phyloP scores from a whole-genome alignment of 2,797 vertebrate species.

The Characodon lateralis region DNA sequence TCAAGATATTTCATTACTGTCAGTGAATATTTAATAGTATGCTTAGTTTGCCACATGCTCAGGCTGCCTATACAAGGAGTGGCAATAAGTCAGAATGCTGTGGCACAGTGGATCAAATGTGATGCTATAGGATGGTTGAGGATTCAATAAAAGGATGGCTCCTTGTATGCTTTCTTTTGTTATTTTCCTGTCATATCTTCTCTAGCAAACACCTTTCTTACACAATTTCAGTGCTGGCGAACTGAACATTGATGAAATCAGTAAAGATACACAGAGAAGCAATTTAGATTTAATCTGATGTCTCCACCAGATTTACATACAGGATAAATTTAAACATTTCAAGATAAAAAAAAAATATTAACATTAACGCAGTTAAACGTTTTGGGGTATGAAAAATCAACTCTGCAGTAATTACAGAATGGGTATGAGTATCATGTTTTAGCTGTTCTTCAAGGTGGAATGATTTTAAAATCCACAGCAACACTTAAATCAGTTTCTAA shows the following conservation, averaged over 20 bases:
- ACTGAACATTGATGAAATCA: neutral
- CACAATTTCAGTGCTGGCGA: too few species aligned
- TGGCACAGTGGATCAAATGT: constrained; percentile 46
- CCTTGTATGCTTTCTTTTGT: constrained; percentile 28
- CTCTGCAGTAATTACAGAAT: too few species aligned
- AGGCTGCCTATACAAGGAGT: constrained; percentile 49
- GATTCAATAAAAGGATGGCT: constrained; percentile 51
- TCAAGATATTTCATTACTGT: constrained; percentile 43
- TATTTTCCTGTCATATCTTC: neutral
- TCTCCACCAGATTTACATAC: neutral
- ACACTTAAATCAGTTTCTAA: too few species aligned
- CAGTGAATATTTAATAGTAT: constrained; percentile 36
- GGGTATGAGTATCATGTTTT: too few species aligned
- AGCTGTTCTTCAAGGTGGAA: too few species aligned
- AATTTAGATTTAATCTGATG: neutral
- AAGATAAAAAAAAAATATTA: too few species aligned
- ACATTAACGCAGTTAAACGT: too few species aligned
- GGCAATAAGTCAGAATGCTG: constrained; percentile 65
- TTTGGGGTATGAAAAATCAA: too few species aligned
- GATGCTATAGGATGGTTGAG: constrained; percentile 33
- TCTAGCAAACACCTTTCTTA: neutral
- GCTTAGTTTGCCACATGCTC: constrained; percentile 56
- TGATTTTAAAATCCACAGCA: too few species aligned
- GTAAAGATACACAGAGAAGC: neutral
- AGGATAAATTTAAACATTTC: neutral